Percentiles rank a stretch among this genome's conserved stretches.
Conservation (phyloP, 2,113 vertebrate species). For the Oncorhynchus clarkii region DNA sequence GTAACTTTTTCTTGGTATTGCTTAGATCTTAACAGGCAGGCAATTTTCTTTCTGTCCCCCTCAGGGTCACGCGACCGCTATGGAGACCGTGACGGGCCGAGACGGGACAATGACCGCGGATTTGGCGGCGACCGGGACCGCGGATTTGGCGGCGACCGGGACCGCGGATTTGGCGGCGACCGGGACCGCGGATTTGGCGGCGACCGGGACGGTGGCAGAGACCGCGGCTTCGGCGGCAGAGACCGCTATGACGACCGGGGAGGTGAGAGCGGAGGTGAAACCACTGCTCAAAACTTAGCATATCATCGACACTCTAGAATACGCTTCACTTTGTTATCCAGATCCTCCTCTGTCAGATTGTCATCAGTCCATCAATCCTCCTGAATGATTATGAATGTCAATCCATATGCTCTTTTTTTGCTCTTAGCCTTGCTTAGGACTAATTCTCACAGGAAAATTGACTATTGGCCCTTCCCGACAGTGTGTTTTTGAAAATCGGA, state of each 20-base stretch:
- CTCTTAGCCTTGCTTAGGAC: too few species aligned
- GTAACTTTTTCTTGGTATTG: too few species aligned
- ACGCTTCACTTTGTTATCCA: too few species aligned
- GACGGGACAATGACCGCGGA: constrained; percentile 80
- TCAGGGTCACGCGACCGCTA: constrained; percentile 87
- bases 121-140: constrained; percentile 69
- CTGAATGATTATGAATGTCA: too few species aligned
- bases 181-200: constrained; percentile 72
- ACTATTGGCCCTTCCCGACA: too few species aligned
- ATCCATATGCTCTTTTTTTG: too few species aligned
- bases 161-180: constrained; percentile 65
- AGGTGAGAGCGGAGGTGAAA: constrained; percentile 81
- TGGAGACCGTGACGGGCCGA: constrained; percentile 77
- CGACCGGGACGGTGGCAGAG: constrained; percentile 63
- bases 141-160: constrained; percentile 65
- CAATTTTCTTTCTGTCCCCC: neutral
- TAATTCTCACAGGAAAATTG: too few species aligned
- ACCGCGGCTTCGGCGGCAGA: constrained; percentile 71
- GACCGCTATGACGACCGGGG: constrained; percentile 80
- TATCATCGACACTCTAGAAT: too few species aligned
- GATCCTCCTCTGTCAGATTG: too few species aligned
- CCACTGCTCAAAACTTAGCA: too few species aligned
- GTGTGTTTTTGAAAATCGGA: too few species aligned
- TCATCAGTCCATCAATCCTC: too few species aligned
- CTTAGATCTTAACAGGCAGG: neutral